Percentiles rank a stretch among this genome's conserved stretches.
Evolutionary conservation across 2,113 vertebrate species (phyloP).

Genomic region (Andinoacara biseriatus): DNA sequence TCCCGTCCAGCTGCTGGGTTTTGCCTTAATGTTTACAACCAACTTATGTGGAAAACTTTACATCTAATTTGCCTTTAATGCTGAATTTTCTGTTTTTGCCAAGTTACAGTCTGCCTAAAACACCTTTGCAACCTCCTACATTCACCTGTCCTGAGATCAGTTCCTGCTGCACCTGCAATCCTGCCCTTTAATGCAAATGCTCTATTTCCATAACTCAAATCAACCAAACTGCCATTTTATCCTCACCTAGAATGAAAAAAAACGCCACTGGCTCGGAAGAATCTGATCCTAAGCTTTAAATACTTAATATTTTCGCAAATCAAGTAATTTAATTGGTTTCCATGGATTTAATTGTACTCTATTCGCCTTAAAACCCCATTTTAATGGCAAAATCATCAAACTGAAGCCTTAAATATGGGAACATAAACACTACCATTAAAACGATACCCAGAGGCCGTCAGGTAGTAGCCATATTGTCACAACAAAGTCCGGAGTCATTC

Average conservation of each 20-base stretch:
- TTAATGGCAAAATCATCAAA: background rate
- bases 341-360: background rate
- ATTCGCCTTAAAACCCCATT: background rate
- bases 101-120: background rate
- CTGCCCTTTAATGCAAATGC: slow-evolving; percentile 77
- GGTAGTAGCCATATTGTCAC: slow-evolving; percentile 41
- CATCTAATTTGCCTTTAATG: slow-evolving; percentile 1
- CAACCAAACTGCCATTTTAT: slow-evolving; percentile 61
- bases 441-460: background rate
- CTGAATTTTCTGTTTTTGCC: background rate
- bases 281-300: background rate
- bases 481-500: slow-evolving; percentile 71
- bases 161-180: slow-evolving; percentile 37
- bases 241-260: slow-evolving; percentile 16
- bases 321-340: background rate
- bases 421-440: background rate
- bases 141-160: slow-evolving; percentile 43
- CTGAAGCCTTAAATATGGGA: background rate
- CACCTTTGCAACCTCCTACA: background rate
- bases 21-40: background rate
- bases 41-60: background rate
- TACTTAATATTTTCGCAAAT: slow-evolving; percentile 3
- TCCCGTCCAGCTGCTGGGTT: slow-evolving; percentile 12
- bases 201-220: slow-evolving; percentile 79
- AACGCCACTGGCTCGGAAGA: background rate